Evolutionary conservation across 2,888 invertebrate genomes (phyloP).

Genomic region (Eurytoma adleriae): DNA sequence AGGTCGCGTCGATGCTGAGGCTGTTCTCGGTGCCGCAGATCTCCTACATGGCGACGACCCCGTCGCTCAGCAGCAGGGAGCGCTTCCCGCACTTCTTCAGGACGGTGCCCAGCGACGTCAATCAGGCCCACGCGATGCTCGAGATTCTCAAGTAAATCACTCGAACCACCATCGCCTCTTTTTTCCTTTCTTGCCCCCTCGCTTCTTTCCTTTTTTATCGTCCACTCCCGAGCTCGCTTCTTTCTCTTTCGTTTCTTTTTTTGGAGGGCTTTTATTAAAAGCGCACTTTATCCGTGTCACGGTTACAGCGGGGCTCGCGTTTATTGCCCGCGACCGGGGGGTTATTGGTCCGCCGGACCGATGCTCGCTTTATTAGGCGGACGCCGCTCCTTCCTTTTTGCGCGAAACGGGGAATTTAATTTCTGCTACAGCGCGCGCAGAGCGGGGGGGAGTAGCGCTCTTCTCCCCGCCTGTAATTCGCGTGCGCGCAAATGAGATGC

Average conservation of each 20-base stretch:
- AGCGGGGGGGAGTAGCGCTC: too few species aligned
- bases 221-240: background rate
- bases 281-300: background rate
- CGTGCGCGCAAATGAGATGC: too few species aligned
- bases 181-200: background rate
- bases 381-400: too few species aligned
- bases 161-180: background rate
- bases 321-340: background rate
- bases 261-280: background rate
- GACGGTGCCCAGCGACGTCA: constrained; percentile 79
- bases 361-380: too few species aligned
- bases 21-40: constrained; percentile 79
- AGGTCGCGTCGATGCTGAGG: constrained; percentile 78
- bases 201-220: background rate
- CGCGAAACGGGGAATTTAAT: too few species aligned
- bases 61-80: constrained; percentile 77
- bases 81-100: constrained; percentile 78
- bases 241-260: background rate
- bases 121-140: constrained; percentile 78
- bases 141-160: constrained; percentile 76
- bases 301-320: background rate
- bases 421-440: too few species aligned
- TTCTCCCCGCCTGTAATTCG: too few species aligned
- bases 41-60: constrained; percentile 79
- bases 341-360: background rate